A percentile compares a stretch with the other conserved stretches of the same genome.
Conservation (phyloP, 2,888 invertebrate genomes). For the Pegoplata infirma region DNA sequence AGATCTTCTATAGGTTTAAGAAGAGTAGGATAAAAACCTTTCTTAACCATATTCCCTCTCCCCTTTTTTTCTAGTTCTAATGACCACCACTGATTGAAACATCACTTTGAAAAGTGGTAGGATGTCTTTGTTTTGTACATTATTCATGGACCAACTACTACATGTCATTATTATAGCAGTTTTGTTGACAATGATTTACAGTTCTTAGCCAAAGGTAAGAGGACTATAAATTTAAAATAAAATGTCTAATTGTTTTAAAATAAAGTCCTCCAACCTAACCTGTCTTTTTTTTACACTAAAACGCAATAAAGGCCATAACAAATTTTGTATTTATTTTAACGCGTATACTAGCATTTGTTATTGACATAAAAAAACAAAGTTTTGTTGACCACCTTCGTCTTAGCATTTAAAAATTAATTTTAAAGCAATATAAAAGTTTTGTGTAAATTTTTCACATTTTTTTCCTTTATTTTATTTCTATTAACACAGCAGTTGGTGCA, state of each 20-base stretch:
- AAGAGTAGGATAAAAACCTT: not conserved
- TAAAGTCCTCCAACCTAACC: slow-evolving; percentile 2
- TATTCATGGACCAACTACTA: slow-evolving; percentile 45
- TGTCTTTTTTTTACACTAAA: not conserved
- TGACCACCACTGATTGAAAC: not conserved
- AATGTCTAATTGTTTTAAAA: slow-evolving; percentile 44
- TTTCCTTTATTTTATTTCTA: not conserved
- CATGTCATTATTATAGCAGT: slow-evolving; percentile 54
- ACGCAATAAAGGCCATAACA: not conserved
- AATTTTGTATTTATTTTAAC: slow-evolving; percentile 24
- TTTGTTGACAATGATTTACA: slow-evolving; percentile 56
- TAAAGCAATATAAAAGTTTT: slow-evolving; percentile 9
- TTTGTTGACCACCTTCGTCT: slow-evolving; percentile 29
- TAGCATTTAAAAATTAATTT: slow-evolving; percentile 41
- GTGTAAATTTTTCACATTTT: not conserved
- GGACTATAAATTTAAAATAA: slow-evolving; percentile 41
- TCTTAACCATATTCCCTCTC: not conserved
- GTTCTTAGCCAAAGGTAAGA: slow-evolving; percentile 37
- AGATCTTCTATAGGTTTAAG: too few species aligned
- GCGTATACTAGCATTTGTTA: slow-evolving; percentile 40
- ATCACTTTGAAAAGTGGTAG: not conserved
- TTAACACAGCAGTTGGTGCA: slow-evolving; percentile 33
- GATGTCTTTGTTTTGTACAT: slow-evolving; percentile 36
- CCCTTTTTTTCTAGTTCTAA: not conserved
- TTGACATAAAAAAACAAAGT: slow-evolving; percentile 51